Base-by-base conservation (phyloP, 2,888 invertebrate genomes). In the Netelia melanura region DNA sequence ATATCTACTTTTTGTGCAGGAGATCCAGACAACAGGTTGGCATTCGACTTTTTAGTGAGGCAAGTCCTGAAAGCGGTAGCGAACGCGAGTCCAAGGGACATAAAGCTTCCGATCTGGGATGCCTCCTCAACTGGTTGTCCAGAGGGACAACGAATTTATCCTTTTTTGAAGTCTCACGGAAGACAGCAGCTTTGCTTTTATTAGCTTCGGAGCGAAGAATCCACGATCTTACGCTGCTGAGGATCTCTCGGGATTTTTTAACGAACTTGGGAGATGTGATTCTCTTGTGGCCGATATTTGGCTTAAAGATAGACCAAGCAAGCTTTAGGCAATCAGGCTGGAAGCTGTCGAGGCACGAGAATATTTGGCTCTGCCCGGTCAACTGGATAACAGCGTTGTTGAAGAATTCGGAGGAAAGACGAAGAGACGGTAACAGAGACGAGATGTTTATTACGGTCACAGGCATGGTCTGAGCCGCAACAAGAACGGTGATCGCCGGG, bases 261-360 rank as follows among this genome's bases (percentile, higher is more conserved):
- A 52, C 48, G 6, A 83, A 86, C 17, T 11, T 77, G 21, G 78
- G 83, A 11, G 75, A 89, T 21, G 87, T 87, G 62, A 86, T 89
- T 30, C 86, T 88, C 52, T 62, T 87, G 9, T 88, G 87, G 87
- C 87, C 87, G 25, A 70, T 38, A 6, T 87, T 88, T 75, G 87
- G 88, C 2, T 88, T 84, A 6, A 87, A 88, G 70, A 88, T 86
- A n/a, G 87, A 87, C 70, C 64, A 86, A 10, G 23, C 25, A 3
- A 77, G 67, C 61, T 88, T 87, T 43, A 81, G 88, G 21, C 86
- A 87, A 71, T 88, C 87, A 25, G 87, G 87, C 0, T 88, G 84
- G 86, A 86, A 76, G 70, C 52, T 88, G 11, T 82, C 56, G 17
- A 87, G 54, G 56, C 85, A 88, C 23, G 44, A 82, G 2, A 88